Evolutionary conservation across 2,113 vertebrate species (phyloP).

Genomic region (Mus musculus): DNA sequence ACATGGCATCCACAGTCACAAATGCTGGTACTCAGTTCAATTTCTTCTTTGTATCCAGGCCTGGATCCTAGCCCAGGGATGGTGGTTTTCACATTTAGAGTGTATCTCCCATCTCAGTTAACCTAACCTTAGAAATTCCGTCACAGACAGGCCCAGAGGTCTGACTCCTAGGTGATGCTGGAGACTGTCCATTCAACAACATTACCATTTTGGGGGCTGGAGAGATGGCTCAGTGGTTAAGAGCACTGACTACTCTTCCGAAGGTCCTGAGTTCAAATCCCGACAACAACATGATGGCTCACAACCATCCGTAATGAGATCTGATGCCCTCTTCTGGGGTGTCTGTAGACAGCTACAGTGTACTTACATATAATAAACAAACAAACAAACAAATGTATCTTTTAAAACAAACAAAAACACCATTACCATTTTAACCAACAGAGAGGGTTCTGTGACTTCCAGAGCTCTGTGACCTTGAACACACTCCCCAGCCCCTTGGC

Average conservation of each 20-base stretch:
- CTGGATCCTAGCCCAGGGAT: not conserved
- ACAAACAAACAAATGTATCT: too few species aligned
- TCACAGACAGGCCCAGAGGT: not conserved
- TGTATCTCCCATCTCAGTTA: not conserved
- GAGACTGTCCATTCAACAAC: not conserved
- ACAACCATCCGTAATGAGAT: too few species aligned
- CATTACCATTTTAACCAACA: too few species aligned
- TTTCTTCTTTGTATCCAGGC: not conserved
- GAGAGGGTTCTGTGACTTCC: not conserved
- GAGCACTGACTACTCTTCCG: too few species aligned
- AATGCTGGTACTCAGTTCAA: rapidly evolving
- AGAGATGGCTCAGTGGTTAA: too few species aligned
- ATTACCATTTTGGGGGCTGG: too few species aligned
- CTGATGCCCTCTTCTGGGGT: too few species aligned
- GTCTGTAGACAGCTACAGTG: too few species aligned
- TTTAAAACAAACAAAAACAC: too few species aligned
- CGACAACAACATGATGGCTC: too few species aligned
- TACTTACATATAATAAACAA: too few species aligned
- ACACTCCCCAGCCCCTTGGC: not conserved
- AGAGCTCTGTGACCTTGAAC: not conserved
- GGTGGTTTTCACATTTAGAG: not conserved
- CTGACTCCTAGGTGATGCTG: not conserved
- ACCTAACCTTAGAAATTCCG: not conserved
- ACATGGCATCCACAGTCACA: not conserved
- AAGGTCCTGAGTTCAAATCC: too few species aligned